Percentiles rank a stretch among this genome's conserved stretches.
Conservation (phyloP, 2,888 invertebrate species). For the Hylaea fasciaria region DNA sequence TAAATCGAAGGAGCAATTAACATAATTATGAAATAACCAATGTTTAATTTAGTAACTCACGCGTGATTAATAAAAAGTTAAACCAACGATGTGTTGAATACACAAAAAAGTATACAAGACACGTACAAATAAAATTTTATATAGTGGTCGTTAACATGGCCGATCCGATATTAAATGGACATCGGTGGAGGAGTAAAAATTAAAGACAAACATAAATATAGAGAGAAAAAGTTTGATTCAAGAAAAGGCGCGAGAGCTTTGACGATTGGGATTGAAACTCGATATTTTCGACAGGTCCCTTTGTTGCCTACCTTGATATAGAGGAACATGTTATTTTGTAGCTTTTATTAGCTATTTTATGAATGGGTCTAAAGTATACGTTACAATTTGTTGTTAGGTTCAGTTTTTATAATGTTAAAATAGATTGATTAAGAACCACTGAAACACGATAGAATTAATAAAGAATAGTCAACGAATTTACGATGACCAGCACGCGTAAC, state of each 20-base stretch:
- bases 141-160: constrained; percentile 81
- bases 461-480: no score
- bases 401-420: no score
- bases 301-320: constrained; percentile 68
- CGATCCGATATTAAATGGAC: constrained; percentile 81
- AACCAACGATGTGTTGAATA: constrained; percentile 77
- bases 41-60: constrained; percentile 48
- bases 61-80: constrained; percentile 77
- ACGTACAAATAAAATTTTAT: constrained; percentile 83
- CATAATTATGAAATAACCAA: constrained; percentile 24
- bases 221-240: constrained; percentile 74
- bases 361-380: constrained; percentile 59
- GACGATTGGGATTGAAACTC: constrained; percentile 76
- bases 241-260: constrained; percentile 63
- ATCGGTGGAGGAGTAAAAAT: constrained; percentile 79
- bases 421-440: no score
- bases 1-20: background rate
- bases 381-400: constrained; percentile 6
- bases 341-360: constrained; percentile 69
- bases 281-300: constrained; percentile 73
- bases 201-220: constrained; percentile 83
- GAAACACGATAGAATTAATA: no score
- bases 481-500: no score
- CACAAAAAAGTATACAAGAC: constrained; percentile 69
- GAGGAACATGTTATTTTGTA: constrained; percentile 55